These are phyloP conservation scores for Isoperla grammatica DNA, from an alignment of 2,888 invertebrate species.

Conservation along the genomic window DNA sequence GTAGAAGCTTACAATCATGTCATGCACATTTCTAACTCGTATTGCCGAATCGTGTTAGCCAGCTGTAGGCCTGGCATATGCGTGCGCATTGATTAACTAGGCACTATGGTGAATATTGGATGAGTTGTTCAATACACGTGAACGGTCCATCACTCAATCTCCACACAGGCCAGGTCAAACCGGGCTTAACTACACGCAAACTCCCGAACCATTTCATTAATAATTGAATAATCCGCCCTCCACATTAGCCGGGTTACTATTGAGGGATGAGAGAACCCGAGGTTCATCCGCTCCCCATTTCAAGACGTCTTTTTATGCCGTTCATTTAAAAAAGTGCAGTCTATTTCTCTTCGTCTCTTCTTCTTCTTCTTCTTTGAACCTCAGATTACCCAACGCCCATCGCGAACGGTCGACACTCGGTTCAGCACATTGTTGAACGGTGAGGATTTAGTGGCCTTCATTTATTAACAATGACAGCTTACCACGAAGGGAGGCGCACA, in stretches of 20 bases:
- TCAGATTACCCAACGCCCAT: constrained; percentile 6
- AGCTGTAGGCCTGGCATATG: too few species aligned
- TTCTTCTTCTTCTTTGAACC: constrained; percentile 7
- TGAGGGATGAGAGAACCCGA: constrained; percentile 8
- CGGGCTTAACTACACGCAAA: constrained; percentile 5
- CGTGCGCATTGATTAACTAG: not conserved
- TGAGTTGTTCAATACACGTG: not conserved
- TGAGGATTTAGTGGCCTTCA: too few species aligned
- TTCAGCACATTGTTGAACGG: too few species aligned
- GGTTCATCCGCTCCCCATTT: constrained; percentile 8
- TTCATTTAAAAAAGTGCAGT: constrained; percentile 5
- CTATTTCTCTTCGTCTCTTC: not conserved
- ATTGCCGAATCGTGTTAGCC: too few species aligned
- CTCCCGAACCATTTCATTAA: constrained; percentile 10
- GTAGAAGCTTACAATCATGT: too few species aligned
- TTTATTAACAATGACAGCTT: too few species aligned
- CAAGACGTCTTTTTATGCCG: constrained; percentile 5
- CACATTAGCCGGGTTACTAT: not conserved
- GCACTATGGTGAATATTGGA: constrained; percentile 9
- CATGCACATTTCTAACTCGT: too few species aligned
- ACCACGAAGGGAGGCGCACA: too few species aligned
- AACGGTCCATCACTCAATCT: not conserved
- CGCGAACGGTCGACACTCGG: not conserved
- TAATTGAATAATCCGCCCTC: constrained; percentile 12
- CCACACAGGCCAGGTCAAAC: not conserved